Percentiles rank a stretch among this genome's conserved stretches.
These are phyloP conservation scores for Pluvianellus socialis DNA, from an alignment of 2,113 vertebrate species.

Conservation along the genomic window DNA sequence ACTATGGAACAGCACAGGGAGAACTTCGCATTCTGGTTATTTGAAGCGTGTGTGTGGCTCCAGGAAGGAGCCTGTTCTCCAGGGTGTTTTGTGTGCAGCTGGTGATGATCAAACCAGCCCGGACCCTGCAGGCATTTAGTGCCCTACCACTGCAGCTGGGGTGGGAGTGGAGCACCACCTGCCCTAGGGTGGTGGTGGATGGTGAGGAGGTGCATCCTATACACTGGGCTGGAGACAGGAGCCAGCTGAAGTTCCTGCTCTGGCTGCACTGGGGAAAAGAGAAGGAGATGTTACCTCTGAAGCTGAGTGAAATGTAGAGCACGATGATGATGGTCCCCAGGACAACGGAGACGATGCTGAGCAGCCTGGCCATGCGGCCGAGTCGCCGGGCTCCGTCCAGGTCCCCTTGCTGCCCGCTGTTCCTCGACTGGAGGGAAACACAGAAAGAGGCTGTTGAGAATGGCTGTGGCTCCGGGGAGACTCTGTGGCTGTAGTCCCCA, in stretches of 20 bases:
- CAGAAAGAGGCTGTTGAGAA: not conserved
- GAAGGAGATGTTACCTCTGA: conserved; percentile 76
- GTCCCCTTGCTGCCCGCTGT: conserved; percentile 85
- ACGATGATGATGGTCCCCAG: conserved; percentile 82
- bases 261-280: not conserved
- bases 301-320: conserved; percentile 74
- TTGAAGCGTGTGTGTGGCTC: not conserved
- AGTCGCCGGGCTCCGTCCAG: conserved; percentile 83
- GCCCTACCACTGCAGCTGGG: fast-evolving
- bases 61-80: not conserved
- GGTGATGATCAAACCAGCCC: not conserved
- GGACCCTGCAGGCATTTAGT: fast-evolving
- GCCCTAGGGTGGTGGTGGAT: fast-evolving
- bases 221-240: not conserved
- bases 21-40: not conserved
- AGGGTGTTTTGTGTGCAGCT: not conserved
- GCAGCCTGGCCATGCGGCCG: conserved; percentile 83
- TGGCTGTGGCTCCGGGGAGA: fast-evolving
- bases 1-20: not conserved
- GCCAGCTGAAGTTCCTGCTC: not conserved
- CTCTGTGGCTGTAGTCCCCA: not conserved
- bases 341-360: conserved; percentile 84
- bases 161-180: not conserved
- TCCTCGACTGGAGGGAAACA: conserved; percentile 78
- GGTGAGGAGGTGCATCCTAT: fast-evolving